A percentile compares a stretch with the other conserved stretches of the same genome.
These are phyloP conservation scores for Aphodius granarius DNA, from an alignment of 2,888 invertebrate genomes.

Conservation along the genomic window DNA sequence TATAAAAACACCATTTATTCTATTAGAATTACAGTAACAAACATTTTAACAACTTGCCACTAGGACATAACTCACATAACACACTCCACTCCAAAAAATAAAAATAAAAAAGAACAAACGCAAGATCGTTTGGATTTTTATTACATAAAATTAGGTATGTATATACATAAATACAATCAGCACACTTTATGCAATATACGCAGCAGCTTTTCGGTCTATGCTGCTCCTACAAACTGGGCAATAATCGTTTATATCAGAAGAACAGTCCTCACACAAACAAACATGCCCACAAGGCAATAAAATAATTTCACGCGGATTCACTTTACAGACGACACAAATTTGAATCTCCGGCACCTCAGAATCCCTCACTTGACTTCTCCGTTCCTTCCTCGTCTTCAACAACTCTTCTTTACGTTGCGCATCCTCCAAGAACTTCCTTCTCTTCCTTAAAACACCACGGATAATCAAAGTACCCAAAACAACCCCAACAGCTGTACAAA, in stretches of 20 bases:
- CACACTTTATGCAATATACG: slow-evolving; percentile 67
- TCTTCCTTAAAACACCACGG: slow-evolving; percentile 56
- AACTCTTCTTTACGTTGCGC: slow-evolving; percentile 61
- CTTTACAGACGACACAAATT: slow-evolving; percentile 84
- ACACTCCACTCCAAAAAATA: background rate
- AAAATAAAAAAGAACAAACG: background rate
- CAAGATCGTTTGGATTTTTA: background rate
- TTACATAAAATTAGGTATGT: slow-evolving; percentile 5
- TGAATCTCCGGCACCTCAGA: slow-evolving; percentile 64
- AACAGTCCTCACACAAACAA: slow-evolving; percentile 85
- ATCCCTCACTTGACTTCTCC: slow-evolving; percentile 67
- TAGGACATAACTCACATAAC: background rate
- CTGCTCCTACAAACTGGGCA: slow-evolving; percentile 81
- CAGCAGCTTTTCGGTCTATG: slow-evolving; percentile 72
- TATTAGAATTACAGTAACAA: background rate
- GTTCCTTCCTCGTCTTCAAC: slow-evolving; percentile 66
- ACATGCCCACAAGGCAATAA: slow-evolving; percentile 89
- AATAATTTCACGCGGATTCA: slow-evolving; percentile 84
- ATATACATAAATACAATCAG: background rate
- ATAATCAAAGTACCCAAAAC: slow-evolving; percentile 56
- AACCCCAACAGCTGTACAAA: slow-evolving; percentile 61
- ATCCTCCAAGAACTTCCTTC: slow-evolving; percentile 61
- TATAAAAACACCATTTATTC: background rate
- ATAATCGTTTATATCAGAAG: slow-evolving; percentile 64
- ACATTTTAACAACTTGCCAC: background rate